These are phyloP conservation scores for Microplitis mediator DNA, from an alignment of 1,140 invertebrate genomes.

Conservation along the genomic window DNA sequence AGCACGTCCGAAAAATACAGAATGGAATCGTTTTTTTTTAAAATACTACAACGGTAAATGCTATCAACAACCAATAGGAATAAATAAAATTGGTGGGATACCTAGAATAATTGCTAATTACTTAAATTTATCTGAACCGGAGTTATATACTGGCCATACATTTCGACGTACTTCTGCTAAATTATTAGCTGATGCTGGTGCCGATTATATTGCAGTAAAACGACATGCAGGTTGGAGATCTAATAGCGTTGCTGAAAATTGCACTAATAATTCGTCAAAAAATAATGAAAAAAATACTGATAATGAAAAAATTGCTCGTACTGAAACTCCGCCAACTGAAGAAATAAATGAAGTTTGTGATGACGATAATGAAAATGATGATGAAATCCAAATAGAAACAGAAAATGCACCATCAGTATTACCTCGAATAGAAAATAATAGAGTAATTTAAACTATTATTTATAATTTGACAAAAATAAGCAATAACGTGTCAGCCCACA, in stretches of 20 bases:
- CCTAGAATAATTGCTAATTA: slow-evolving; percentile 14
- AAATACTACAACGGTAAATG: slow-evolving; percentile 18
- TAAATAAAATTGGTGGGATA: slow-evolving; percentile 7
- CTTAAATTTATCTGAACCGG: slow-evolving; percentile 11
- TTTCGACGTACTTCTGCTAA: slow-evolving; percentile 18
- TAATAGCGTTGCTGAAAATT: too few relatives aligned
- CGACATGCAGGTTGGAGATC: too few relatives aligned
- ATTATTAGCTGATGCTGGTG: not conserved
- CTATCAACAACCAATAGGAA: slow-evolving; percentile 17
- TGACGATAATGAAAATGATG: too few relatives aligned
- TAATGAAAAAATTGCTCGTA: too few relatives aligned
- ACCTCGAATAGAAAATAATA: slow-evolving; percentile 70
- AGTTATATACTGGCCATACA: slow-evolving; percentile 17
- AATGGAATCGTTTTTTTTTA: slow-evolving; percentile 10
- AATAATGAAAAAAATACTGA: too few relatives aligned
- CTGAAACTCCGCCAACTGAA: too few relatives aligned
- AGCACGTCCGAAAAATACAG: not conserved
- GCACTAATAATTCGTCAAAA: too few relatives aligned
- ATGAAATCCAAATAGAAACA: too few relatives aligned
- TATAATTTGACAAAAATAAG: slow-evolving; percentile 3
- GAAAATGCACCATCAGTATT: slow-evolving; percentile 58
- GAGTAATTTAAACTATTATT: not conserved
- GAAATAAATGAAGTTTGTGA: too few relatives aligned
- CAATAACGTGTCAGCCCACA: not conserved
- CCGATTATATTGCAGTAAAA: not conserved